These are phyloP conservation scores for Schizaphis graminum DNA, from an alignment of 2,888 invertebrate species.

Conservation along the genomic window DNA sequence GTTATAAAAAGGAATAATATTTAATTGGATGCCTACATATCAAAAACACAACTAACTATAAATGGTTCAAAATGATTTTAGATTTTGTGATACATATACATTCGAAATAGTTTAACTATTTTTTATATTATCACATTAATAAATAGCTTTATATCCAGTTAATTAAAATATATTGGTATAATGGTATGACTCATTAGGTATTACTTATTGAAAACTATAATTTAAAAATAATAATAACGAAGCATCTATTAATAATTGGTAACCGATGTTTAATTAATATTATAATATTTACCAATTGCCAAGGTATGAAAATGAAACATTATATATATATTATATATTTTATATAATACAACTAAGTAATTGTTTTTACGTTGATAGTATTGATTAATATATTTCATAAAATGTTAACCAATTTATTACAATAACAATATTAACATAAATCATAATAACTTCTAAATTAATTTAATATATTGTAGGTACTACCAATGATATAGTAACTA, in stretches of 20 bases:
- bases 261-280: slow-evolving; percentile 17
- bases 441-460: background rate
- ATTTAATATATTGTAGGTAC: background rate
- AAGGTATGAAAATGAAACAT: background rate
- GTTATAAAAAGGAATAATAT: background rate
- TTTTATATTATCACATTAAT: background rate
- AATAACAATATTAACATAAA: background rate
- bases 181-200: background rate
- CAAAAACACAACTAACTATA: background rate
- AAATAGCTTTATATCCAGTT: background rate
- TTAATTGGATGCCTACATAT: background rate
- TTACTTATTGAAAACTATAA: background rate
- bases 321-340: no score
- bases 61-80: background rate
- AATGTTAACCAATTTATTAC: background rate
- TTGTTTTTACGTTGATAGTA: background rate
- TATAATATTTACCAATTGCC: background rate
- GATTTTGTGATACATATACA: background rate
- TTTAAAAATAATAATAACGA: slow-evolving; percentile 35
- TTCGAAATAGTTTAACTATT: background rate
- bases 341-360: background rate
- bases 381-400: background rate
- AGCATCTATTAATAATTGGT: slow-evolving; percentile 14
- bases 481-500: no score
- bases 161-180: slow-evolving; percentile 10